Conservation (phyloP, 2,797 vertebrate genomes). For the Hypotaenidia philippensis region DNA sequence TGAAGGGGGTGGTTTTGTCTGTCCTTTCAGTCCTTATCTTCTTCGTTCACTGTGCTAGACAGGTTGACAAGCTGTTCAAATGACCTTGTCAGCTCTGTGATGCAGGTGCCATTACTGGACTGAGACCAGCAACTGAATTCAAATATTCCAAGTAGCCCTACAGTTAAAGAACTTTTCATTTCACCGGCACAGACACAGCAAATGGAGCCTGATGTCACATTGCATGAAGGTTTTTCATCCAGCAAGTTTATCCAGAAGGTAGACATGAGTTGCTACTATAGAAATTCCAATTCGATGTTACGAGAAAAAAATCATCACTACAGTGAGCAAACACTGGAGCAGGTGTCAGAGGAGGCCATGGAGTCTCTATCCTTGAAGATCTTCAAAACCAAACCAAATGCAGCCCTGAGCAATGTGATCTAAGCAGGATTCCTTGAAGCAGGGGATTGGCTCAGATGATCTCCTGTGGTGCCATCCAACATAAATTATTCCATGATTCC, state of each 20-base stretch:
- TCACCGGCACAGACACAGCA: background rate
- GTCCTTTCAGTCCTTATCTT: background rate
- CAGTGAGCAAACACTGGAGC: background rate
- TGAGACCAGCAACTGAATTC: constrained; percentile 21
- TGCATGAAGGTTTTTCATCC: background rate
- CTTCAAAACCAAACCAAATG: background rate
- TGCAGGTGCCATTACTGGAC: background rate
- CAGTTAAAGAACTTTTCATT: background rate
- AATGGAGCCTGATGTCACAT: background rate
- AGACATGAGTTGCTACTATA: background rate
- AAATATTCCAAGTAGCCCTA: background rate
- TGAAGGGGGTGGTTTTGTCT: background rate
- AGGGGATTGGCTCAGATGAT: background rate
- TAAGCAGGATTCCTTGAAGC: background rate
- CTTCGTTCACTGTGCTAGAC: background rate
- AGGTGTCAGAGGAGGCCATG: background rate
- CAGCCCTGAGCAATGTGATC: background rate
- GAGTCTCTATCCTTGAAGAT: background rate
- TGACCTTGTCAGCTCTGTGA: background rate
- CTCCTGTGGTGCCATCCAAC: background rate
- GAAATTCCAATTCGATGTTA: background rate
- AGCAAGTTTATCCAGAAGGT: background rate
- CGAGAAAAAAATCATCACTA: background rate
- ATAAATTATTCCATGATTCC: background rate
- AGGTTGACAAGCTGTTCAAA: background rate